Evolutionary conservation across 2,888 invertebrate species (phyloP), one percentile per base, ranked within the genome.

Genomic region (Mythimna albipuncta): DNA sequence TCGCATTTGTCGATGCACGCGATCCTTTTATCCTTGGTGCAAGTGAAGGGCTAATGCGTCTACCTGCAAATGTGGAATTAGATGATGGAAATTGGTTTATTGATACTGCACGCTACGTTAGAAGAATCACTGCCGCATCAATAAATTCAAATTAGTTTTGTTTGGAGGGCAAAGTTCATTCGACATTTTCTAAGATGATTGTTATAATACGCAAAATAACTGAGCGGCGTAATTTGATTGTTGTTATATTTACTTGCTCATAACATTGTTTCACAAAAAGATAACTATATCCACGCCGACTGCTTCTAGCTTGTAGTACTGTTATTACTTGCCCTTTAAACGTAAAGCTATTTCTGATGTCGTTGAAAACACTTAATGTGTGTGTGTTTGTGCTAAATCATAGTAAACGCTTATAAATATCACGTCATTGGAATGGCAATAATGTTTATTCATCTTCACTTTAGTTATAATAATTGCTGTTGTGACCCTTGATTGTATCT

Each of bases 331-430:
- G 93, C 91, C 93, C 93, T 94, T 94, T 94, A 90, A 85, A 89
- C 84, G 87, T 88, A 88, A 90, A 92, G 89, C 88, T 91, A 91
- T 92, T 91, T 92, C 85, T 92, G 91, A 91, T 92, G 92, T 91
- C 90, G 90, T 89, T 85, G 85, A 86, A 88, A 87, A 85, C 85
- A 87, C 87, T 84, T 93, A 91, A 91, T 89, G 89, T 91, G 87
- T 89, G 85, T 88, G 88, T 91, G 84, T 88, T 88, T 89, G 88
- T 91, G 87, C 89, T 92, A 91, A 91, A 90, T 89, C 85, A 85
- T 89, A 82, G 83, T 88, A 90, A 89, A 89, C 84, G 87, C 83
- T 89, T 86, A 87, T 89, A 92, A 92, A 92, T 92, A 91, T 90
- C 89, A 90, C 88, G 88, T 85, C 88, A 87, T 86, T 87, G 85